Percentiles rank a stretch among this genome's conserved stretches.
These are phyloP conservation scores for Bombus pascuorum DNA, from an alignment of 1,140 invertebrate species.

Conservation along the genomic window DNA sequence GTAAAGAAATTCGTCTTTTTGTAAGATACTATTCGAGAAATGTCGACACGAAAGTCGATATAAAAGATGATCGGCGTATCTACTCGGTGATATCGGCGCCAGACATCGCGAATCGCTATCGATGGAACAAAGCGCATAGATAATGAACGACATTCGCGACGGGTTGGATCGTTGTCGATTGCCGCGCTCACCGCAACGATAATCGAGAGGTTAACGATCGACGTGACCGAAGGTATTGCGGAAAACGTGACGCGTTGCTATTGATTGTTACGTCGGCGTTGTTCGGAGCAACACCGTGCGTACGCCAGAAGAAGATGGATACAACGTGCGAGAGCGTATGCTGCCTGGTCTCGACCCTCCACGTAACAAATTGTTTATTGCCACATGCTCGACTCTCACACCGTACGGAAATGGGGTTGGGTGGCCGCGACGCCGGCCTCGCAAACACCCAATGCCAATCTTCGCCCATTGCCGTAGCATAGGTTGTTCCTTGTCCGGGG, in stretches of 20 bases:
- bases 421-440: conserved; percentile 22
- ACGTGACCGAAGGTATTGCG: conserved; percentile 45
- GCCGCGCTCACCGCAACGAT: conserved; percentile 49
- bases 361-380: conserved; percentile 76
- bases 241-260: conserved; percentile 62
- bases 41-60: background rate
- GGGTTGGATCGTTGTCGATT: conserved; percentile 42
- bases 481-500: background rate
- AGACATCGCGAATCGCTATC: background rate
- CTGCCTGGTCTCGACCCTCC: conserved; percentile 54
- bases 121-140: conserved; percentile 5
- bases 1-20: background rate
- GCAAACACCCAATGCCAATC: conserved; percentile 50
- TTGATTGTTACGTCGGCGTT: conserved; percentile 56
- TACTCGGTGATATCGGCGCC: background rate
- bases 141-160: conserved; percentile 12
- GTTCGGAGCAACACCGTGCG: conserved; percentile 9
- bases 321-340: conserved; percentile 42
- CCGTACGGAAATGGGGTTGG: conserved; percentile 57
- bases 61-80: background rate
- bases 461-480: conserved; percentile 29
- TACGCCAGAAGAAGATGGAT: conserved; percentile 44
- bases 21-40: too few relatives aligned
- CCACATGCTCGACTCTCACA: conserved; percentile 75
- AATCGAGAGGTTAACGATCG: conserved; percentile 65